Evolutionary conservation across 2,113 vertebrate genomes (phyloP).

Genomic region (Cyprinodon variegatus): DNA sequence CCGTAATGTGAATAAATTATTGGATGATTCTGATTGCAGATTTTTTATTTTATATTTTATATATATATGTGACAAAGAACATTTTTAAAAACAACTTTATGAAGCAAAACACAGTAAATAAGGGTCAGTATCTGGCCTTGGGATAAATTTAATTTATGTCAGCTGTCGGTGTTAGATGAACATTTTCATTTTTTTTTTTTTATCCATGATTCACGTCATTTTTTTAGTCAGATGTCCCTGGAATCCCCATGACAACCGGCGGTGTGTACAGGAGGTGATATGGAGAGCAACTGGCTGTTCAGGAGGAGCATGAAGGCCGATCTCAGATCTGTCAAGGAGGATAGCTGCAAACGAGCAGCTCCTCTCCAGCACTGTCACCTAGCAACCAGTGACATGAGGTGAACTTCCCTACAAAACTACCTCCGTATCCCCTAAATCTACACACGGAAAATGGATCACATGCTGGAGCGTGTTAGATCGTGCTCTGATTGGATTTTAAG

Average conservation of each 20-base stretch:
- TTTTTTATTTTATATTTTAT: background rate
- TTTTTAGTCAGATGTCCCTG: constrained; percentile 64
- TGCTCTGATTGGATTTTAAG: background rate
- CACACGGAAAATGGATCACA: background rate
- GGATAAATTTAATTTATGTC: constrained; percentile 1
- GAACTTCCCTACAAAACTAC: constrained; percentile 41
- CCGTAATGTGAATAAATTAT: background rate
- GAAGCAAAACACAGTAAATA: background rate
- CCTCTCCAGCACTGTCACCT: constrained; percentile 64
- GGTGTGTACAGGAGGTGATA: constrained; percentile 53
- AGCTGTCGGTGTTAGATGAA: constrained; percentile 1
- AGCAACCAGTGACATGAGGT: constrained; percentile 70
- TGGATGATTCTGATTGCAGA: background rate
- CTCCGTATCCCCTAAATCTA: background rate
- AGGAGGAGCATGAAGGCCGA: constrained; percentile 33
- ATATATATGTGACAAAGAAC: too few relatives aligned
- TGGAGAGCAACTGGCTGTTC: constrained; percentile 43
- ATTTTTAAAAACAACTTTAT: background rate
- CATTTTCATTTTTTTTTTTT: constrained; percentile 15
- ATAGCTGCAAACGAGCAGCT: constrained; percentile 43
- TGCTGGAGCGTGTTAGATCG: background rate
- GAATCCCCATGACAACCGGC: constrained; percentile 72
- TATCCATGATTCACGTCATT: constrained; percentile 45
- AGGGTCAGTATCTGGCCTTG: background rate
- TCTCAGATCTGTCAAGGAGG: constrained; percentile 50